phyloP scores from a whole-genome alignment of 2,797 vertebrate genomes.

The Varecia variegata region DNA sequence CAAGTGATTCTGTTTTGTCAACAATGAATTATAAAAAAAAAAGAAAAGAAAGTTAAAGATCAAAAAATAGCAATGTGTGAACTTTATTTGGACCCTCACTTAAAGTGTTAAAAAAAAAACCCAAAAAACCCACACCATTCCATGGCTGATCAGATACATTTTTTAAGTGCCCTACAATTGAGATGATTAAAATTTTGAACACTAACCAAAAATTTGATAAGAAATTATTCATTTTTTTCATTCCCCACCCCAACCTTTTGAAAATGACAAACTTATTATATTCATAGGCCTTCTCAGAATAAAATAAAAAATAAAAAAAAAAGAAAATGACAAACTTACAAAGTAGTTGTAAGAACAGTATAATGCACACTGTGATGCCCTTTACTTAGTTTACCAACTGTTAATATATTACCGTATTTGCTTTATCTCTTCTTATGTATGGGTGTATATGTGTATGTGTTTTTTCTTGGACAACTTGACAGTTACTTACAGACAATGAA shows the following conservation, averaged over 20 bases:
- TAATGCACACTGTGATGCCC: too few species aligned
- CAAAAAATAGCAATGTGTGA: neutral
- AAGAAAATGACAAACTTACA: neutral
- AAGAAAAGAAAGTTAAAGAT: neutral
- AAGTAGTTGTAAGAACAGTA: neutral
- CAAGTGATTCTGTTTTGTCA: neutral
- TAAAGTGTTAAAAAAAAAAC: neutral
- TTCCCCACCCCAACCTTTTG: neutral
- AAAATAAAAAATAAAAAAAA: too few species aligned
- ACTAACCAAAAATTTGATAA: neutral
- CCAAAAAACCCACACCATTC: neutral
- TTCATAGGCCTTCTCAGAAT: too few species aligned
- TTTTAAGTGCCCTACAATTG: neutral
- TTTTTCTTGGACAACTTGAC: neutral
- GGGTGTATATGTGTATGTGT: neutral
- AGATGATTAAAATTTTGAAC: neutral
- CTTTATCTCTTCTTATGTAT: neutral
- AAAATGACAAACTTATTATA: neutral
- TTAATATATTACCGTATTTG: neutral
- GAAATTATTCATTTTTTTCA: neutral
- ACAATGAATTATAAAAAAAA: neutral
- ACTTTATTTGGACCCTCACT: neutral
- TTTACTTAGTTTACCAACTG: too few species aligned
- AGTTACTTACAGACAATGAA: neutral
- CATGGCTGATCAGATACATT: too few species aligned